Conservation (phyloP, 2,888 invertebrate genomes). For the Drosophila eohydei region DNA sequence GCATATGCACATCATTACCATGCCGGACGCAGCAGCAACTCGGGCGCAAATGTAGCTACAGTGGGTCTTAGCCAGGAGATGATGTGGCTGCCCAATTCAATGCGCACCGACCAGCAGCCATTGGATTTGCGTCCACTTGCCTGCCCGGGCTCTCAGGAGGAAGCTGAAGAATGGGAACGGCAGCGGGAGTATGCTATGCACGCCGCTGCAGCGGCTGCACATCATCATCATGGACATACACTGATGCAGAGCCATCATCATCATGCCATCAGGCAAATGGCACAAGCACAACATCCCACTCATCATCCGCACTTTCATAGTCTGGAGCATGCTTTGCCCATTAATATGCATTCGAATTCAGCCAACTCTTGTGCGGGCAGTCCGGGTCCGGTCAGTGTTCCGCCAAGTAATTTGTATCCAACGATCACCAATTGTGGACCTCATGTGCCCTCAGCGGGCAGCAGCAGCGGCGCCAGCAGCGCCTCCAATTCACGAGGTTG, state of each 20-base stretch:
- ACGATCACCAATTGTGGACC: slow-evolving; percentile 31
- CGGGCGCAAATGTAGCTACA: slow-evolving; percentile 54
- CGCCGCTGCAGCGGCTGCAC: slow-evolving; percentile 67
- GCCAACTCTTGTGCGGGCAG: slow-evolving; percentile 78
- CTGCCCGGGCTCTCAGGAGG: slow-evolving; percentile 86
- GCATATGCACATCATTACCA: slow-evolving; percentile 75
- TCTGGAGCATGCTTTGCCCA: slow-evolving; percentile 83
- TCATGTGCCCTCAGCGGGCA: slow-evolving; percentile 57
- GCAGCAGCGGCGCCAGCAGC: slow-evolving; percentile 60
- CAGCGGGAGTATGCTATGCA: slow-evolving; percentile 87
- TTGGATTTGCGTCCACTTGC: slow-evolving; percentile 92
- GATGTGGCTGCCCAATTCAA: slow-evolving; percentile 91
- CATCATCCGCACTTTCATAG: slow-evolving; percentile 82
- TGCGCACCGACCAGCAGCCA: slow-evolving; percentile 88
- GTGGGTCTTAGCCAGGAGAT: slow-evolving; percentile 89
- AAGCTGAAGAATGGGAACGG: slow-evolving; percentile 88
- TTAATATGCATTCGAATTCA: slow-evolving; percentile 84
- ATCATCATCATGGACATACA: slow-evolving; percentile 80
- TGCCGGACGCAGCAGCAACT: slow-evolving; percentile 54
- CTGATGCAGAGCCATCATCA: slow-evolving; percentile 80
- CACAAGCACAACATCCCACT: slow-evolving; percentile 74
- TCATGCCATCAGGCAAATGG: slow-evolving; percentile 46
- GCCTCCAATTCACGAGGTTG: slow-evolving; percentile 54
- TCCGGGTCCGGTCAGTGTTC: slow-evolving; percentile 42
- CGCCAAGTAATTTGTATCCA: slow-evolving; percentile 6